Evolutionary conservation across 2,888 invertebrate genomes (phyloP).

Genomic region (Euzetes globulus): DNA sequence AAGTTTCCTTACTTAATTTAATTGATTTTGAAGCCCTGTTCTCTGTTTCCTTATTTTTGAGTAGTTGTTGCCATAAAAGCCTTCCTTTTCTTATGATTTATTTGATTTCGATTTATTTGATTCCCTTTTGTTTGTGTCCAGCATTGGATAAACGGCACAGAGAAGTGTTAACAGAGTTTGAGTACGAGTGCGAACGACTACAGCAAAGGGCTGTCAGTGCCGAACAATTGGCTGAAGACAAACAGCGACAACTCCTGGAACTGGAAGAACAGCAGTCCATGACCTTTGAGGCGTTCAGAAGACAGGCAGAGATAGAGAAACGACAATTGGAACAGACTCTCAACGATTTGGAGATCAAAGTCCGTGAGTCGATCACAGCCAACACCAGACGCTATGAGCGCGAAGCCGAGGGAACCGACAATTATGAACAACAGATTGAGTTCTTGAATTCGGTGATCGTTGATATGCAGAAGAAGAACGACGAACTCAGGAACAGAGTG

Average conservation of each 20-base stretch:
- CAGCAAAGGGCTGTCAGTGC: constrained; percentile 31
- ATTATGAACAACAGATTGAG: constrained; percentile 50
- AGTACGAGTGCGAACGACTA: constrained; percentile 37
- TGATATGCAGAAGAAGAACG: constrained; percentile 88
- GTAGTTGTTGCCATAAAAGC: not conserved
- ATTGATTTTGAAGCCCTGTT: too few species aligned
- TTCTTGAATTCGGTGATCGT: constrained; percentile 95
- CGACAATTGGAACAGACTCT: constrained; percentile 22
- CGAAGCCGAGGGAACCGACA: constrained; percentile 16
- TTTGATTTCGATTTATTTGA: not conserved
- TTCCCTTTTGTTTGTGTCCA: not conserved
- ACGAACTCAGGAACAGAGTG: constrained; percentile 61
- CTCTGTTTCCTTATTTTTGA: not conserved
- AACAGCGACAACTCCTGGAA: constrained; percentile 6
- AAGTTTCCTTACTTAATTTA: too few species aligned
- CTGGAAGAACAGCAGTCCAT: constrained; percentile 29
- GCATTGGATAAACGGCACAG: constrained; percentile 33
- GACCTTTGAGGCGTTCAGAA: constrained; percentile 19
- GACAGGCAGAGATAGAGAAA: constrained; percentile 34
- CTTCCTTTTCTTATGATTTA: not conserved
- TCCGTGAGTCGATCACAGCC: constrained; percentile 6
- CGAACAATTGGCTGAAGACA: constrained; percentile 29
- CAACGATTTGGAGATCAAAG: constrained; percentile 26
- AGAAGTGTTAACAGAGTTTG: constrained; percentile 38
- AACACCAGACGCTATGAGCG: not conserved